Evolutionary conservation across 2,888 invertebrate genomes (phyloP).

Genomic region (Campoplex capitator): DNA sequence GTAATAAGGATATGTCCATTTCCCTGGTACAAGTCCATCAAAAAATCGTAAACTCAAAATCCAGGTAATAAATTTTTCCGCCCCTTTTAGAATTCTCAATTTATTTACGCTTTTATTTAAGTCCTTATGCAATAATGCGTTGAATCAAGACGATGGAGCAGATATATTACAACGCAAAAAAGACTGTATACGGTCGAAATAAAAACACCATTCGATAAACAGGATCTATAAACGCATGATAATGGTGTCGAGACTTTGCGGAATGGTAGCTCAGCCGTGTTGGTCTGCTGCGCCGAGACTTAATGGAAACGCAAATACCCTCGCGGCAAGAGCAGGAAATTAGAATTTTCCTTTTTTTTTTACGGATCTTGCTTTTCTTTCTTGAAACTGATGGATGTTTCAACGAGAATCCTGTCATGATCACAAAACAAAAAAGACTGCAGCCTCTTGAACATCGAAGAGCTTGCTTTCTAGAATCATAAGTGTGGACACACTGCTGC

Average conservation of each 20-base stretch:
- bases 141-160: conserved; percentile 5
- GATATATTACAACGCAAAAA: conserved; percentile 5
- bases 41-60: conserved; percentile 19
- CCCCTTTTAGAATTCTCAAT: background rate
- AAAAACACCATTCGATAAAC: conserved; percentile 40
- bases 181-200: background rate
- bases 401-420: conserved; percentile 30
- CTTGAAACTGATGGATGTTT: conserved; percentile 30
- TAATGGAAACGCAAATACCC: conserved; percentile 60
- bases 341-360: conserved; percentile 40
- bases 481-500: background rate
- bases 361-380: background rate
- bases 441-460: background rate
- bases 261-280: background rate
- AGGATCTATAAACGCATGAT: conserved; percentile 57
- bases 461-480: conserved; percentile 4
- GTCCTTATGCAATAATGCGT: conserved; percentile 36
- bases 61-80: conserved; percentile 21
- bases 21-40: background rate
- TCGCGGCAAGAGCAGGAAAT: conserved; percentile 51
- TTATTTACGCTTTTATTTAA: background rate
- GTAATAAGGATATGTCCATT: background rate
- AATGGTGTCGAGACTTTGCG: conserved; percentile 2
- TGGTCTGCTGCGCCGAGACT: background rate
- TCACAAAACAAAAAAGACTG: conserved; percentile 31